Conservation (phyloP, 2,888 invertebrate species). For the Drosophila antonietae region DNA sequence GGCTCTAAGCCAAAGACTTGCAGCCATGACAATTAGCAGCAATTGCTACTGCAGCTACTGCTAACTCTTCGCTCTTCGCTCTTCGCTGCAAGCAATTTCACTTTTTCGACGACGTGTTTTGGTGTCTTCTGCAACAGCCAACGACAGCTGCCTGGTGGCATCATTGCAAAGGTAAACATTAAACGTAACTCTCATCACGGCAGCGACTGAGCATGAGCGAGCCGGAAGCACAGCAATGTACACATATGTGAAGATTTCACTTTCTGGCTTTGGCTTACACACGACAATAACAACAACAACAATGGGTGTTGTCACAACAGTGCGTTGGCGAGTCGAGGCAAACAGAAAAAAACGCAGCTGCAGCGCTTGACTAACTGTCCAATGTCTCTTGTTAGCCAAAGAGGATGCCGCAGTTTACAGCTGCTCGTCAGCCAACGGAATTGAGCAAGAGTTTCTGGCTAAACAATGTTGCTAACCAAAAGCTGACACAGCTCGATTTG, state of each 20-base stretch:
- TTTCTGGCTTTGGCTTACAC: slow-evolving; percentile 54
- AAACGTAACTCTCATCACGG: slow-evolving; percentile 59
- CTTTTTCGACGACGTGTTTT: slow-evolving; percentile 35
- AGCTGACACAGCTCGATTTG: neutral
- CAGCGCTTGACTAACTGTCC: slow-evolving; percentile 3
- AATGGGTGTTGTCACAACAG: slow-evolving; percentile 42
- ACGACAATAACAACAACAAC: slow-evolving; percentile 21
- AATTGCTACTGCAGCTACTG: slow-evolving; percentile 55
- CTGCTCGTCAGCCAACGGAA: slow-evolving; percentile 32
- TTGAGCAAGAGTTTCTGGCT: slow-evolving; percentile 43
- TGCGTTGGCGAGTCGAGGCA: slow-evolving; percentile 45
- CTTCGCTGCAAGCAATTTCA: slow-evolving; percentile 61
- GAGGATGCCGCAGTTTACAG: slow-evolving; percentile 26
- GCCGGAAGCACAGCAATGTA: slow-evolving; percentile 60
- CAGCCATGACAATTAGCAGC: slow-evolving; percentile 73
- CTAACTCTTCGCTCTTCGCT: slow-evolving; percentile 18
- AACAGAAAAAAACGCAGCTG: slow-evolving; percentile 9
- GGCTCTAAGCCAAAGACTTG: slow-evolving; percentile 40
- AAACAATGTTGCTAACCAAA: slow-evolving; percentile 44
- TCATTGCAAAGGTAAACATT: slow-evolving; percentile 69
- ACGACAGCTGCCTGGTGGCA: slow-evolving; percentile 47
- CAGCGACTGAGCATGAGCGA: slow-evolving; percentile 34
- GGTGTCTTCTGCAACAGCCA: slow-evolving; percentile 28
- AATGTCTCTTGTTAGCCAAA: slow-evolving; percentile 30
- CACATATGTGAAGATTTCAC: slow-evolving; percentile 71